phyloP scores from a whole-genome alignment of 2,113 vertebrate species.

The Pycnonotus jocosus region DNA sequence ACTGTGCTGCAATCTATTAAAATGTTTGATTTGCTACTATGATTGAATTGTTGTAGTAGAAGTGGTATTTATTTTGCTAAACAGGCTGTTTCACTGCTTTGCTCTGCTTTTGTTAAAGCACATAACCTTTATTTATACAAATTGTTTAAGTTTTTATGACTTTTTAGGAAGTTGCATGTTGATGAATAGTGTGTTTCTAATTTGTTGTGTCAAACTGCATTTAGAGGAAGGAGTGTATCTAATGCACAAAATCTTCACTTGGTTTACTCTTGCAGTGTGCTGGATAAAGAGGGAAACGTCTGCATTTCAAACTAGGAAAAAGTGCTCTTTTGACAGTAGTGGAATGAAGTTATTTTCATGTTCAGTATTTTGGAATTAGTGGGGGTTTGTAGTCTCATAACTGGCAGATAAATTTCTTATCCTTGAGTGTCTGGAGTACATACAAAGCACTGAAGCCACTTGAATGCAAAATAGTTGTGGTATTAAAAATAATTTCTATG shows the following conservation, averaged over 20 bases:
- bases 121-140: not conserved
- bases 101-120: not conserved
- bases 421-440: not conserved
- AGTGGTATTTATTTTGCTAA: not conserved
- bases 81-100: not conserved
- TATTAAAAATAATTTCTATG: not conserved
- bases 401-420: not conserved
- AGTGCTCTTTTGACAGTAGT: not conserved
- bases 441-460: not conserved
- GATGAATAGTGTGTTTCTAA: not conserved
- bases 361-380: not conserved
- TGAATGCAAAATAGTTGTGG: not conserved
- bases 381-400: not conserved
- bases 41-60: not conserved
- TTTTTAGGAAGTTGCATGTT: not conserved
- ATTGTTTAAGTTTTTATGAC: not conserved
- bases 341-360: not conserved
- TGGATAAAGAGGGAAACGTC: not conserved
- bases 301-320: not conserved
- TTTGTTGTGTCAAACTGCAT: not conserved
- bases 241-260: not conserved
- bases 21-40: not conserved
- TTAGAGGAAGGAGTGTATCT: not conserved
- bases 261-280: not conserved
- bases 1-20: not conserved